Evolutionary conservation across 2,113 vertebrate species (phyloP), one percentile per base, ranked within the genome.

Genomic region (Upupa epops): DNA sequence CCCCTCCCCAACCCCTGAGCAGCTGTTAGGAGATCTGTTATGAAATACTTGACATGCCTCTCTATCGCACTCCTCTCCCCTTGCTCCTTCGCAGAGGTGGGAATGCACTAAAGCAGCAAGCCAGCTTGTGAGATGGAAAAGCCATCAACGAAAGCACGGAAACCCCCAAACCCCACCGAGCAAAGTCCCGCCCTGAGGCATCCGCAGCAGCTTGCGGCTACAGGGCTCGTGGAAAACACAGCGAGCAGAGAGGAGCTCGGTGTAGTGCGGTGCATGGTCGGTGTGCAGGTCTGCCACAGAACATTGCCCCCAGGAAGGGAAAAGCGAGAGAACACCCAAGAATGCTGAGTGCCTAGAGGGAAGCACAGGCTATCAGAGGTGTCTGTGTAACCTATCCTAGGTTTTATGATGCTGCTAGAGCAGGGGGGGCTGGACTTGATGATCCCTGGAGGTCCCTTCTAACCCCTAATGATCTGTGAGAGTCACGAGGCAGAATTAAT

Each of bases 341-440:
- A 95, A 90, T 37, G 82, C 51, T 1, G 21, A 88, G 51, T 80
- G 93, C 95, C 93, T 95, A 12, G 24, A 96, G 90, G 88, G 94
- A 85, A 86, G 29, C 72, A 72, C 56, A 49, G 32, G 78, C 37
- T 71, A 58, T 70, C 48, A 78, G 51, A 24, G 55, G 14, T 15
- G 11, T 42, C 40, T 42, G 40, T 42, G 40, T 42, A 42, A 42
- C 40, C 40, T 42, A 15, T 42, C 15, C 15, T 42, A 42, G 40
- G 40, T 42, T 42, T 15, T 42, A 42, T 42, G 40, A 11, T 42
- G 11, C 40, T 42, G 40, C 40, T 42, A 11, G 40, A 42, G 40
- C 40, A 42, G 40, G 40, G 40, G n/a, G 40, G 40, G 40, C 15
- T 42, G 40, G 40, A 42, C 40, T 42, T 15, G 40, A 42, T 42